These are phyloP conservation scores for Emydocephalus ijimae DNA, from an alignment of 2,113 vertebrate species.

Conservation along the genomic window DNA sequence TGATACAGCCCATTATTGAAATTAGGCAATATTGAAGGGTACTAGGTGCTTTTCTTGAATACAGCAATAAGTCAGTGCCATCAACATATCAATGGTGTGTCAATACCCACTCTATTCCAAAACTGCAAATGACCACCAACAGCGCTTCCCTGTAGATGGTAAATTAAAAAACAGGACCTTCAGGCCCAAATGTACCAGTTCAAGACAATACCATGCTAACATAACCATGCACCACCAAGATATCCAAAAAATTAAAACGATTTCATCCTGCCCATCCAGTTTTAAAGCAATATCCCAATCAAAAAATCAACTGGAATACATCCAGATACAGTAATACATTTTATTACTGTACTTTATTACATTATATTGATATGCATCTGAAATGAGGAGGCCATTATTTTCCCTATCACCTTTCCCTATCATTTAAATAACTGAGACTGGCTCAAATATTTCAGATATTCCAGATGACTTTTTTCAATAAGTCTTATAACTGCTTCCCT, in stretches of 20 bases:
- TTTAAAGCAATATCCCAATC: not conserved
- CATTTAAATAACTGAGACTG: not conserved
- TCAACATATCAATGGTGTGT: not conserved
- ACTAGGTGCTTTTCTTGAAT: not conserved
- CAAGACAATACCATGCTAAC: not conserved
- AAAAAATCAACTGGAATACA: not conserved
- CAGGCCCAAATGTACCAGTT: not conserved
- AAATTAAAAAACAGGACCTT: not conserved
- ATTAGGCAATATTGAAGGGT: not conserved
- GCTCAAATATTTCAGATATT: not conserved
- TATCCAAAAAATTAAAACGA: not conserved
- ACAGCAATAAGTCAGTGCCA: not conserved
- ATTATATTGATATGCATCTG: not conserved
- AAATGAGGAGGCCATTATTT: not conserved
- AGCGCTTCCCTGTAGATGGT: not conserved
- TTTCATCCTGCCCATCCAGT: not conserved
- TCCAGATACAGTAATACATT: not conserved
- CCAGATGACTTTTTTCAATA: not conserved
- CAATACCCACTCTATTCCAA: not conserved
- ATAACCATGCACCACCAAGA: not conserved
- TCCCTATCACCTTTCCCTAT: not conserved
- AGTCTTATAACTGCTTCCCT: not conserved
- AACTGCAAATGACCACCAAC: not conserved
- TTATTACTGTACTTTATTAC: not conserved
- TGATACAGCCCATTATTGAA: not conserved